Base-by-base conservation (phyloP, 2,888 invertebrate species). In the Sarcophaga caerulescens region DNA sequence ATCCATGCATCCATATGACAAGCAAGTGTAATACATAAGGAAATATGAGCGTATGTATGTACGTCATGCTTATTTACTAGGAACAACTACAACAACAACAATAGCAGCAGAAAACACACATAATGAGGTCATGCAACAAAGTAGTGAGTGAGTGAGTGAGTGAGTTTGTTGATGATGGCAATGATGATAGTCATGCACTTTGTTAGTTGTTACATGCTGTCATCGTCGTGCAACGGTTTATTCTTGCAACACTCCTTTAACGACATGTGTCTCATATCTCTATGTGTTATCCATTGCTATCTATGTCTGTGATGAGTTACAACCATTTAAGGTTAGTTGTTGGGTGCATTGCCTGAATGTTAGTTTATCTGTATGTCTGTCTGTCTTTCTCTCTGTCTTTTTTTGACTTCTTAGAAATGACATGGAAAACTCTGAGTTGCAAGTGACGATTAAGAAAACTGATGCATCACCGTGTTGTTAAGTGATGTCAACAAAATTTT, bases 51-150 rank as follows among this genome's bases (percentile, higher is more conserved):
- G 14, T 52, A 52, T 52, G 2, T 0, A 35, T 52, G 2, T 0
- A 35, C 65, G 71, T 60, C 71, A 77, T 44, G 62, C 52, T 52
- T 52, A 52, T 77, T 63, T 35, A 74, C 23, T 23, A 45, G 52
- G 57, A 69, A 73, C n/a, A 70, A 59, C 10, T 11, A 25, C 45
- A 65, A 65, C 69, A 66, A 60, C 44, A 69, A 45, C 59, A 66
- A 21, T 21, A 8, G 59, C 74, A 77, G 35, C 57, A 21, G 52
- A 66, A 10, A 10, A 21, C 65, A 70, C 65, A 86, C 69, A 70
- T 70, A 86, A 87, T 81, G 79, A 70, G 84, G 87, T 87, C 87
- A 87, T 87, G 76, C 59, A 81, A 79, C 78, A 81, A 71, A 69
- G 74, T 84, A 81, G 47, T 68, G 68, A 14, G 52, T 52, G 35